Base-by-base conservation (phyloP, 2,113 vertebrate species). In the Chlorodrepanis virens region DNA sequence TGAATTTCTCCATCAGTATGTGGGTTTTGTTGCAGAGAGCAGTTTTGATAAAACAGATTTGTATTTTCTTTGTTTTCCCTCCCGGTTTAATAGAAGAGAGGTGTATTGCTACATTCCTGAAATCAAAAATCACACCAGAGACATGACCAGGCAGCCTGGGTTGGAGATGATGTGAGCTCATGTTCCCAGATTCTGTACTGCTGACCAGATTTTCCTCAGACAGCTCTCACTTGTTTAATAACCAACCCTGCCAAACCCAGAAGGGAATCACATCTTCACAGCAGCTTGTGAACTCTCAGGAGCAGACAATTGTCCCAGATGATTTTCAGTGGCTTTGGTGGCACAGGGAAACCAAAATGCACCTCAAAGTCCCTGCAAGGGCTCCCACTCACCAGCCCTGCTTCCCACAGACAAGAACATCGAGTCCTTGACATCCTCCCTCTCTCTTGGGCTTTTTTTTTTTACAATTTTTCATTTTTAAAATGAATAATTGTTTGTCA, bases 161-260 rank as follows among this genome's bases (percentile, higher is more conserved):
- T 9, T 68, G 14, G 39, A 5, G 9, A 4, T 8, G 35, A 11
- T 21, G 22, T 2, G 12, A 33, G 53, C 44, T 74, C 60, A 8
- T 3, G 11, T 3, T 50, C 81, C 60, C 76, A 53, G 12, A 28
- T 11, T 61, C 2, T 3, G 61, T 11, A 0, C 19, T 25, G n/a
- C 12, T 76, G 82, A 28, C 37, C 40, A 37, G 5, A 29, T 22
- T 16, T 10, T 33, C 35, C 70, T 65, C 2, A 15, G 57, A 23
- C 24, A 40, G 44, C 61, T 74, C 56, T 83, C 9, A 2, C 40
- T 78, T 16, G 56, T 60, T 12, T 4, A 5, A 22, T 2, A 37
- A 27, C 25, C 60, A 19, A 3, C 2, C 52, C 60, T 19, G 64
- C 54, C 11, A 8, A 37, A 54, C 10, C 40, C 76, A 33, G 81